Evolutionary conservation across 2,113 vertebrate genomes (phyloP).

Genomic region (Murina feae): DNA sequence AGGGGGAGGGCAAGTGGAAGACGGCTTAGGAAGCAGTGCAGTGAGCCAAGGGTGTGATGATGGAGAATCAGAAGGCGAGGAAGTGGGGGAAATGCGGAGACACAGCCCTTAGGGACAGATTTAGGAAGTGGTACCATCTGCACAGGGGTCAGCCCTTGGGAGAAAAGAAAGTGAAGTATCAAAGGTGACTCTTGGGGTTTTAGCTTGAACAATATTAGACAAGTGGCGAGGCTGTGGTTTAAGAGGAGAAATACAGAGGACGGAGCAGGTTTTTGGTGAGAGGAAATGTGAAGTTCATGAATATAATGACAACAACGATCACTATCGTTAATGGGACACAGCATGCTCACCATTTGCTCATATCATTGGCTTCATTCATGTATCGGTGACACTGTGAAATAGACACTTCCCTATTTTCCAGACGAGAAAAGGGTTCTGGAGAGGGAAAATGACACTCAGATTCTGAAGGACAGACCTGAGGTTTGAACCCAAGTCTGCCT

Average conservation of each 20-base stretch:
- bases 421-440: neutral
- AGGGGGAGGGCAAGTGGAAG: neutral
- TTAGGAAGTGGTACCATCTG: neutral
- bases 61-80: neutral
- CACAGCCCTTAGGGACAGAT: neutral
- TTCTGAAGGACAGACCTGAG: neutral
- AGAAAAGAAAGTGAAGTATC: neutral
- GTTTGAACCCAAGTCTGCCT: neutral
- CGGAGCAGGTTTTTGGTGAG: neutral
- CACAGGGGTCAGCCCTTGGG: neutral
- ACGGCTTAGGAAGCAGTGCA: neutral
- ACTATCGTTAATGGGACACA: neutral
- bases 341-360: neutral
- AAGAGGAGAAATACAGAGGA: neutral
- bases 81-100: neutral
- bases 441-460: neutral
- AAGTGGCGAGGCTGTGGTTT: neutral
- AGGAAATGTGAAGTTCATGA: neutral
- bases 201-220: neutral
- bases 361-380: rapidly evolving
- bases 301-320: too few species aligned
- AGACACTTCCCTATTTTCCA: neutral
- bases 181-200: neutral
- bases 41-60: neutral
- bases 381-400: neutral